Conservation (phyloP, 2,888 invertebrate genomes). For the Chaitophorus viminalis region DNA sequence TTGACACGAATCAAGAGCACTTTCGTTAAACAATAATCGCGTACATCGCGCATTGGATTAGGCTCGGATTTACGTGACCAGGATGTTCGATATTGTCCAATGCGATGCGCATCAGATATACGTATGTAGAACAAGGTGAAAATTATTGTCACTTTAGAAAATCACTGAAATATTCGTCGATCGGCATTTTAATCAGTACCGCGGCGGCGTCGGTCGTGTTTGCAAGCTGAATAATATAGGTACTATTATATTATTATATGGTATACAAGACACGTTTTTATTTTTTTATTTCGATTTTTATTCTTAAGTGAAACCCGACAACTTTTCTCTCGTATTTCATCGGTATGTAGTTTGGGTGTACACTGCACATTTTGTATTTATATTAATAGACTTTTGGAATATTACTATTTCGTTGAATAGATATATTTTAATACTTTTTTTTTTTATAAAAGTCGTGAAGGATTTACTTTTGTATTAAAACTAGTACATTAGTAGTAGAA, state of each 20-base stretch:
- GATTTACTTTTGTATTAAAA: background rate
- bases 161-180: slow-evolving; percentile 15
- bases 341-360: background rate
- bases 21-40: background rate
- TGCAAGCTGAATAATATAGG: no score
- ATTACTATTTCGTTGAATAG: background rate
- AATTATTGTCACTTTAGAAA: slow-evolving; percentile 51
- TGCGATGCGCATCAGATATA: background rate
- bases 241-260: background rate
- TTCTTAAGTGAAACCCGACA: background rate
- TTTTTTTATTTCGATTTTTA: slow-evolving; percentile 19
- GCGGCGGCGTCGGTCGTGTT: background rate
- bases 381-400: background rate
- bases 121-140: slow-evolving; percentile 53
- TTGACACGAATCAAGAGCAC: slow-evolving; percentile 22
- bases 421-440: background rate
- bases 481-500: background rate
- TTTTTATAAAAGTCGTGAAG: background rate
- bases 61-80: slow-evolving; percentile 25
- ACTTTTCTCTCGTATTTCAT: background rate
- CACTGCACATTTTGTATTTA: background rate
- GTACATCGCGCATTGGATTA: background rate
- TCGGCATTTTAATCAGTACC: slow-evolving; percentile 38
- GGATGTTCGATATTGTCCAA: slow-evolving; percentile 12
- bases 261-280: slow-evolving; percentile 7